Conservation (phyloP, 2,113 vertebrate species). For the Eubucco bourcierii region DNA sequence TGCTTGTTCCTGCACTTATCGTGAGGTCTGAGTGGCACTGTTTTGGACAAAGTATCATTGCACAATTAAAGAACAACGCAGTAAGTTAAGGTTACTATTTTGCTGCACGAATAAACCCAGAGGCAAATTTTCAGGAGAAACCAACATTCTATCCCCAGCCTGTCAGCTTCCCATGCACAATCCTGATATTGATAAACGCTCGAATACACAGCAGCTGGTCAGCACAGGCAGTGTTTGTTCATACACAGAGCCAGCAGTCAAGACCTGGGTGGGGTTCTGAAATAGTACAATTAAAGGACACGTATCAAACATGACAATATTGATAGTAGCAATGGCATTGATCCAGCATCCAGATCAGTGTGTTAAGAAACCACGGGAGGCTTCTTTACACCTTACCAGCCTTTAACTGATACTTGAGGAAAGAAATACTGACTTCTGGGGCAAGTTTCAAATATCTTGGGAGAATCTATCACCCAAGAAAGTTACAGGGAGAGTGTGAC, state of each 20-base stretch:
- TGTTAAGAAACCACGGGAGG: neutral
- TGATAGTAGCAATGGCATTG: neutral
- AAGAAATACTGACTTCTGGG: neutral
- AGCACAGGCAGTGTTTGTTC: neutral
- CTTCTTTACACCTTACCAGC: neutral
- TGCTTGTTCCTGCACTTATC: neutral
- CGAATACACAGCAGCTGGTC: neutral
- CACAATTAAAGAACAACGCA: neutral
- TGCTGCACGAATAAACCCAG: neutral
- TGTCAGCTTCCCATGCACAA: neutral
- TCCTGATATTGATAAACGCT: neutral
- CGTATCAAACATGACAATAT: rapidly evolving
- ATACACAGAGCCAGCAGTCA: neutral
- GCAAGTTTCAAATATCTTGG: neutral
- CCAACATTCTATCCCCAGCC: neutral
- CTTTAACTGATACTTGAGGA: neutral
- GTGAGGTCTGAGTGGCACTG: neutral
- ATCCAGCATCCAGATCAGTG: neutral
- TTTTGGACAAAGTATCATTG: neutral
- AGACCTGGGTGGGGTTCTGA: neutral
- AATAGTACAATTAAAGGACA: neutral
- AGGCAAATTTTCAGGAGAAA: neutral
- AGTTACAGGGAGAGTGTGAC: neutral
- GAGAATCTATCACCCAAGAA: neutral
- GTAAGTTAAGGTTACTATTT: neutral